These are phyloP conservation scores for Drosophila cracens DNA, from an alignment of 2,888 invertebrate species.

Conservation along the genomic window DNA sequence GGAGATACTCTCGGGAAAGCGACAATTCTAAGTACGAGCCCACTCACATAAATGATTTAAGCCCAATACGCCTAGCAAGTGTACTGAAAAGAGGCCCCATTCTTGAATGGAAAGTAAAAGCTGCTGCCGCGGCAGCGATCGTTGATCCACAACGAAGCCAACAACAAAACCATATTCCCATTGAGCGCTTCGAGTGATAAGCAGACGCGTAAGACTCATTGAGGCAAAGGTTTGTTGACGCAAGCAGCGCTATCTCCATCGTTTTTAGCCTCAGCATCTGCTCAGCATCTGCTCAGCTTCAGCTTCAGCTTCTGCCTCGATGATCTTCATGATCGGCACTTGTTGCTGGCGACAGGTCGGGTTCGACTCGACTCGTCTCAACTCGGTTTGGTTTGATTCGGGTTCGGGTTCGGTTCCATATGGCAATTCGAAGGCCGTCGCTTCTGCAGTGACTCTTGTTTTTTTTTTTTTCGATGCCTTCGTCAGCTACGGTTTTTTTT, in stretches of 20 bases:
- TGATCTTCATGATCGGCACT: slow-evolving; percentile 57
- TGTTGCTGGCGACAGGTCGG: slow-evolving; percentile 53
- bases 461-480: slow-evolving; percentile 22
- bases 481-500: slow-evolving; percentile 30
- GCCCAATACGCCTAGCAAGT: slow-evolving; percentile 19
- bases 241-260: slow-evolving; percentile 33
- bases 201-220: slow-evolving; percentile 58
- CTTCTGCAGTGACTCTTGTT: slow-evolving; percentile 40
- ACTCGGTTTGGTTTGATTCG: slow-evolving; percentile 34
- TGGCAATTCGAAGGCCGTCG: slow-evolving; percentile 74
- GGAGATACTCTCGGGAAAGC: slow-evolving; percentile 35
- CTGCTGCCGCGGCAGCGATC: slow-evolving; percentile 59
- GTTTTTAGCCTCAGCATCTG: slow-evolving; percentile 25
- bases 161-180: slow-evolving; percentile 44
- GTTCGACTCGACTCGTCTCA: slow-evolving; percentile 27
- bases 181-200: slow-evolving; percentile 59
- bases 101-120: slow-evolving; percentile 77
- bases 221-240: slow-evolving; percentile 79
- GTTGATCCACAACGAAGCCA: slow-evolving; percentile 42
- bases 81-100: slow-evolving; percentile 37
- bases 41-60: slow-evolving; percentile 59
- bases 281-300: slow-evolving; percentile 32
- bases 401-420: slow-evolving; percentile 50
- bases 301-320: slow-evolving; percentile 21
- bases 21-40: slow-evolving; percentile 64